A percentile compares a stretch with the other conserved stretches of the same genome.
Conservation (phyloP, 2,797 vertebrate genomes). For the Phrynocephalus guinanensis region DNA sequence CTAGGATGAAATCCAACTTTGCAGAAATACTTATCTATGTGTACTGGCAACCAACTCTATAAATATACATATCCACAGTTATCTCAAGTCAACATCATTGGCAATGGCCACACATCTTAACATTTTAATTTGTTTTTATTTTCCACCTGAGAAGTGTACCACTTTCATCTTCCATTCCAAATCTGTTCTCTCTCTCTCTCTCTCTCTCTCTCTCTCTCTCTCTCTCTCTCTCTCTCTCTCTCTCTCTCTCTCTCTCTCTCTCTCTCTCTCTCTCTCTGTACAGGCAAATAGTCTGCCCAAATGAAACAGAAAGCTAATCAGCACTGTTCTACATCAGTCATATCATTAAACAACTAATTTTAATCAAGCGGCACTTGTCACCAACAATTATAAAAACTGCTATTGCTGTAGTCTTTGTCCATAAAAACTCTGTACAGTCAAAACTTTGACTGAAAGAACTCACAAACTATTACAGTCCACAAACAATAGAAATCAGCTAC, state of each 20-base stretch:
- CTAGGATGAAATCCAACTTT: background rate
- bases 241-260: too few relatives aligned
- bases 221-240: too few relatives aligned
- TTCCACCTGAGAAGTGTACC: background rate
- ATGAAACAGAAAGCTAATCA: conserved; percentile 6
- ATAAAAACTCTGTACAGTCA: background rate
- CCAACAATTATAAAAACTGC: conserved; percentile 9
- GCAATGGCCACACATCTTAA: background rate
- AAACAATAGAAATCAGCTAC: background rate
- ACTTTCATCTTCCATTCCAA: background rate
- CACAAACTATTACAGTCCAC: background rate
- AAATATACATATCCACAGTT: background rate
- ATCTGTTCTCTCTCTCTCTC: too few relatives aligned
- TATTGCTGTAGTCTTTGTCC: background rate
- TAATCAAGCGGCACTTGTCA: conserved; percentile 11
- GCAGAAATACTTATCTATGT: background rate
- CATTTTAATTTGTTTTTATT: background rate
- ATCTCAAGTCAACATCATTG: background rate
- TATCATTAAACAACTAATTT: conserved; percentile 11
- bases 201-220: too few relatives aligned
- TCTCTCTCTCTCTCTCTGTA: too few relatives aligned
- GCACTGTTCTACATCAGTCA: conserved; percentile 10
- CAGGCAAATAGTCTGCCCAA: background rate
- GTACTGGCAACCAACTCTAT: background rate
- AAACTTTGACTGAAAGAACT: background rate